Percentiles rank a stretch among this genome's conserved stretches.
These are phyloP conservation scores for Ascaphus truei DNA, from an alignment of 2,113 vertebrate species.

Conservation along the genomic window DNA sequence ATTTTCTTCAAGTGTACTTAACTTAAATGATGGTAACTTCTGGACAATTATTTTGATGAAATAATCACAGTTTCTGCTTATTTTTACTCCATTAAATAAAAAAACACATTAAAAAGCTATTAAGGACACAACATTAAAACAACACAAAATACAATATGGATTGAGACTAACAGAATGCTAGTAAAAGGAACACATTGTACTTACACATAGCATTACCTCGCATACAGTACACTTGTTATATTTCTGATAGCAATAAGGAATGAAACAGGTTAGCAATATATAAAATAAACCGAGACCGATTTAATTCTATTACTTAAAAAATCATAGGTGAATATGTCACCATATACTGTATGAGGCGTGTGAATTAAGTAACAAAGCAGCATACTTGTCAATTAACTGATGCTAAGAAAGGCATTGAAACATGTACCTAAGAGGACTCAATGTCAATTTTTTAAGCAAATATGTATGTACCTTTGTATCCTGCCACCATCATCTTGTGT, in stretches of 20 bases:
- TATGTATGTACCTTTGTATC: too few species aligned
- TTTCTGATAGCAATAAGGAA: background rate
- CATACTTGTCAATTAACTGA: too few species aligned
- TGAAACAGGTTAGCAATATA: background rate
- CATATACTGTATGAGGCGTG: too few species aligned
- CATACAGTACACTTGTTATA: background rate
- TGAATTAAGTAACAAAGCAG: too few species aligned
- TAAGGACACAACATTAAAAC: conserved; percentile 22
- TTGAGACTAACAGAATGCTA: background rate
- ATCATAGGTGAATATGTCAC: too few species aligned
- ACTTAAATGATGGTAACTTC: conserved; percentile 19
- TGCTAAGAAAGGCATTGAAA: too few species aligned
- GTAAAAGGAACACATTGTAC: background rate
- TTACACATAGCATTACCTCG: background rate
- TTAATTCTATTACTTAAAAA: background rate
- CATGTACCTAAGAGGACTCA: too few species aligned
- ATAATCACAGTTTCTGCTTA: conserved; percentile 4
- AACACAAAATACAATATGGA: background rate
- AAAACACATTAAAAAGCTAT: conserved; percentile 29
- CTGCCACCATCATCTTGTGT: too few species aligned
- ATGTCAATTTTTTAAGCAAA: too few species aligned
- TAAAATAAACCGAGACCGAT: background rate
- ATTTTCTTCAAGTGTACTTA: conserved; percentile 24
- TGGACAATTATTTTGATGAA: conserved; percentile 30
- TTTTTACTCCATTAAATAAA: conserved; percentile 17